phyloP scores from a whole-genome alignment of 1,140 invertebrate species.

The Cydia pomonella region DNA sequence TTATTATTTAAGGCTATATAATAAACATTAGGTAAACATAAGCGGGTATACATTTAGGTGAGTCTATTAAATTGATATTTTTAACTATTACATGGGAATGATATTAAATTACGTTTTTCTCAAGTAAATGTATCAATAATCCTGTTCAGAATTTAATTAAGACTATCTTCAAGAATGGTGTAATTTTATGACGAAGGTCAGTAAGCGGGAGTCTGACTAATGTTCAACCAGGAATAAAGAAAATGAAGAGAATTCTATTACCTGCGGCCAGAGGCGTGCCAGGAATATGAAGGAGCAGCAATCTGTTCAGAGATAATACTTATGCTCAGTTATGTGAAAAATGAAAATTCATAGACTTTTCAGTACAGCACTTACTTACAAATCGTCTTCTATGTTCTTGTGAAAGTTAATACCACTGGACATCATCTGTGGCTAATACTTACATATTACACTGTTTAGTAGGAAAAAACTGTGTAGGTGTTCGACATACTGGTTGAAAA shows the following conservation, averaged over 20 bases:
- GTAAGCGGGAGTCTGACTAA: constrained; percentile 33
- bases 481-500: too few species aligned
- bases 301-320: constrained; percentile 17
- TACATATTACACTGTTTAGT: too few species aligned
- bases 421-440: too few species aligned
- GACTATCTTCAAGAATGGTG: not conserved
- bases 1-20: too few species aligned
- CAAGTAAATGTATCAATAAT: too few species aligned
- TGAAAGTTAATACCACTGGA: too few species aligned
- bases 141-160: not conserved
- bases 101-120: too few species aligned
- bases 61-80: too few species aligned
- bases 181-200: constrained; percentile 29
- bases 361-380: not conserved
- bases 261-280: constrained; percentile 30
- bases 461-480: too few species aligned
- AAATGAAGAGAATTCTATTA: constrained; percentile 36
- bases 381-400: not conserved
- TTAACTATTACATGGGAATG: too few species aligned
- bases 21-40: too few species aligned
- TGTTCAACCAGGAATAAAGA: constrained; percentile 34
- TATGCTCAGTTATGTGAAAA: constrained; percentile 9
- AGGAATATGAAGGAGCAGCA: constrained; percentile 20
- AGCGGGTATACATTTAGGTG: too few species aligned
- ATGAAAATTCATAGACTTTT: not conserved